Evolutionary conservation across 1,140 invertebrate genomes (phyloP).

Genomic region (Dendroctonus valens): DNA sequence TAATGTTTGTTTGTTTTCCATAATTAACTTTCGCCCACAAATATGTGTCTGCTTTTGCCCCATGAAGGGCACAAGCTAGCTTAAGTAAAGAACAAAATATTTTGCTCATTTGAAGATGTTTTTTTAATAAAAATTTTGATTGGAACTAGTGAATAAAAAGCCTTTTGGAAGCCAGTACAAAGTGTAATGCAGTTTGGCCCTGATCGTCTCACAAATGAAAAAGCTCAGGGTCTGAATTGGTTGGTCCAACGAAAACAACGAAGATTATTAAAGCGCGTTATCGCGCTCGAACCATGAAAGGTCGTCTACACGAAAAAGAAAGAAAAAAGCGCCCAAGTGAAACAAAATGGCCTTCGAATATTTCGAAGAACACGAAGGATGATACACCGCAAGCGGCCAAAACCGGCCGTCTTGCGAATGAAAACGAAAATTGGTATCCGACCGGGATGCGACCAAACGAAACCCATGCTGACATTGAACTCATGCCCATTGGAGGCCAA

Average conservation of each 20-base stretch:
- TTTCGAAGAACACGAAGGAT: slow-evolving; percentile 30
- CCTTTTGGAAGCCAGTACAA: too few relatives aligned
- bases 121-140: too few relatives aligned
- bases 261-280: slow-evolving; percentile 8
- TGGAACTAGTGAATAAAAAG: too few relatives aligned
- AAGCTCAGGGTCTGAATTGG: too few relatives aligned
- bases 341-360: slow-evolving; percentile 33
- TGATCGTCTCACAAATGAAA: too few relatives aligned
- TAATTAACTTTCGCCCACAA: too few relatives aligned
- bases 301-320: slow-evolving; percentile 29
- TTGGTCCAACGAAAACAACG: neutral
- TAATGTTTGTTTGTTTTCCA: too few relatives aligned
- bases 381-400: slow-evolving; percentile 18
- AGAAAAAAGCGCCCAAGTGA: slow-evolving; percentile 16
- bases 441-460: neutral
- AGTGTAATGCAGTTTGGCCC: too few relatives aligned
- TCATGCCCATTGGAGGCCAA: slow-evolving; percentile 10
- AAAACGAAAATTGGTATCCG: slow-evolving; percentile 15
- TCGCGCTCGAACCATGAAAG: slow-evolving; percentile 32
- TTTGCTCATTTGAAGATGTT: too few relatives aligned
- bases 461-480: slow-evolving; percentile 17
- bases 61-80: neutral
- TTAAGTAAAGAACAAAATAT: too few relatives aligned
- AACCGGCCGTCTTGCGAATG: slow-evolving; percentile 16
- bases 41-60: neutral